These are phyloP conservation scores for Euphonia xanthogaster DNA, from an alignment of 2,797 vertebrate genomes.

Conservation along the genomic window DNA sequence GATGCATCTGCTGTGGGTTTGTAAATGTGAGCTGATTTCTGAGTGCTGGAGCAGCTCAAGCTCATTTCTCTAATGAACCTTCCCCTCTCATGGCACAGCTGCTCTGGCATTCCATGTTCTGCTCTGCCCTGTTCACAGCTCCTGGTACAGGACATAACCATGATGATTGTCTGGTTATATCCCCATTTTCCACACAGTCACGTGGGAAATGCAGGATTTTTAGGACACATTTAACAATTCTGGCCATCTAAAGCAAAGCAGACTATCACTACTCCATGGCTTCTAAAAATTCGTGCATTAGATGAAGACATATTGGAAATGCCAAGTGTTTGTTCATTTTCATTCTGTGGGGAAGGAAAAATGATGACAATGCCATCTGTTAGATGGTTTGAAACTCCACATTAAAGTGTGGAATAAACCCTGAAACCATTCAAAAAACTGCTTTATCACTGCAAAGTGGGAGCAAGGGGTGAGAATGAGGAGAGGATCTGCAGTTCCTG, in stretches of 20 bases:
- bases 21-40: slow-evolving; percentile 58
- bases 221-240: not conserved
- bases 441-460: not conserved
- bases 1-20: slow-evolving; percentile 36
- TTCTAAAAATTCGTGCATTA: slow-evolving; percentile 35
- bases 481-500: not conserved
- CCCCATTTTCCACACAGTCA: not conserved
- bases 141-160: not conserved
- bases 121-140: not conserved
- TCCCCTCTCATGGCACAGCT: not conserved
- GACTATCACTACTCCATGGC: not conserved
- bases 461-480: not conserved
- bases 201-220: not conserved
- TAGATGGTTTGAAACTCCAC: slow-evolving; percentile 34
- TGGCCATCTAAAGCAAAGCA: not conserved
- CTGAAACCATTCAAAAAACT: not conserved
- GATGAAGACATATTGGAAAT: slow-evolving; percentile 54
- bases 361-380: slow-evolving; percentile 59
- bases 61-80: slow-evolving; percentile 39
- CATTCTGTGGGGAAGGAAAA: slow-evolving; percentile 42
- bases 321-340: slow-evolving; percentile 57
- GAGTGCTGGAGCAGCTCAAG: slow-evolving; percentile 5
- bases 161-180: not conserved
- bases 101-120: not conserved
- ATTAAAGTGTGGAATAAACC: slow-evolving; percentile 16